Base-by-base conservation (phyloP, 2,113 vertebrate genomes). In the human (Homo sapiens) region DNA sequence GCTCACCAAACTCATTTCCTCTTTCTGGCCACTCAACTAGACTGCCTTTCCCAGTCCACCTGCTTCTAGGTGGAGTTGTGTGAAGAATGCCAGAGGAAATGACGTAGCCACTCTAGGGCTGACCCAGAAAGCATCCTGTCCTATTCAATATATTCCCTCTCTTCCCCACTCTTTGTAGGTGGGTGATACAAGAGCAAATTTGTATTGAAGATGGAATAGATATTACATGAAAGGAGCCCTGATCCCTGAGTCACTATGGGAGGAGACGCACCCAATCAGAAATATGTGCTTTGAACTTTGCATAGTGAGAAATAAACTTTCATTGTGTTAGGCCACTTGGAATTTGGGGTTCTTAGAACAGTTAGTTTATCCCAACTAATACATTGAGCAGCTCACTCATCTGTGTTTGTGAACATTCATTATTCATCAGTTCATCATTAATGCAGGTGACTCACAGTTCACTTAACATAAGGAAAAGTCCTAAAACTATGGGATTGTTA, bases 381-480 rank as follows among this genome's bases (percentile, higher is more conserved):
- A 75, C 76, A 25, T 8, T 68, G 52, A 90, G 75, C 50, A 5
- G 6, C 30, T 92, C 40, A 68, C 20, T 18, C 30, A 40, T 32
- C n/a, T 66, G 11, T 81, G 50, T 81, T 78, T 96, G 45, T 84
- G 87, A 88, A 2, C 68, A 43, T 48, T 80, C 48, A 45, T 97
- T 95, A 90, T 91, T 76, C 70, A 66, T 83, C 50, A 73, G 14
- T 78, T 95, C 64, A 82, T 93, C 92, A 75, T 79, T 20, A 80
- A 92, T 64, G 80, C 72, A 94, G 96, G 81, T 97, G 97, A 96
- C 40, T 96, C 91, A 91, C 79, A 93, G 94, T 89, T 98, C 59
- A 88, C 40, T 86, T 95, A 93, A 61, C 9, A 9, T 48, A 52
- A 82, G 81, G 52, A 22, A 82, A 80, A 92, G 72, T 92, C 79